Evolutionary conservation across 2,113 vertebrate genomes (phyloP).

Genomic region (Anas platyrhynchos): DNA sequence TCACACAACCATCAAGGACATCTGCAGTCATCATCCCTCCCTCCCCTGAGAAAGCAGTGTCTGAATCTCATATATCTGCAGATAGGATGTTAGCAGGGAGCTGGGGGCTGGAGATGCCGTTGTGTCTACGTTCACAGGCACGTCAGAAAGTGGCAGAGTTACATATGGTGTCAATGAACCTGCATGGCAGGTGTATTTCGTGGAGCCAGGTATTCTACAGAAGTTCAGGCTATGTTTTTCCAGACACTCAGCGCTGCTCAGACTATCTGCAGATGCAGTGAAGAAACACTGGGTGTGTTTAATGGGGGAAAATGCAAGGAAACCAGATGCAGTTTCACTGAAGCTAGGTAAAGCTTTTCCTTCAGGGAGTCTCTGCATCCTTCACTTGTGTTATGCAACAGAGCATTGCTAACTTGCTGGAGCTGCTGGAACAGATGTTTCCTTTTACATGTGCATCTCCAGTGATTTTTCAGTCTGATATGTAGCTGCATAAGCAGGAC

Average conservation of each 20-base stretch:
- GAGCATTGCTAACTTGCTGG: background rate
- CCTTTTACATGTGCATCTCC: background rate
- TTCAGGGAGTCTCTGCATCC: background rate
- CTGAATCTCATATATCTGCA: background rate
- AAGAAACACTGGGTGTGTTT: background rate
- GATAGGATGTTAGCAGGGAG: background rate
- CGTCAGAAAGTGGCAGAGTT: background rate
- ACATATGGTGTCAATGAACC: background rate
- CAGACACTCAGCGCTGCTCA: background rate
- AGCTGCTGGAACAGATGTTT: slow-evolving; percentile 19
- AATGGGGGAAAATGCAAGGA: background rate
- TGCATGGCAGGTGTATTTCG: accelerated
- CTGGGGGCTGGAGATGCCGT: accelerated
- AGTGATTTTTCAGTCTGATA: background rate
- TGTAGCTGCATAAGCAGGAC: background rate
- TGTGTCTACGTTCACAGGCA: background rate
- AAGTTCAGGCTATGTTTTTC: background rate
- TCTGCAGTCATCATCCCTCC: background rate
- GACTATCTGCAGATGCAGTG: background rate
- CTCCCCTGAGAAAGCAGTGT: background rate
- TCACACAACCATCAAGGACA: background rate
- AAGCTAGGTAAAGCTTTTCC: background rate
- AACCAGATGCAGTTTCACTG: background rate
- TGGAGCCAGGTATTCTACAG: background rate
- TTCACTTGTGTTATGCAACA: background rate